phyloP scores from a whole-genome alignment of 2,797 vertebrate species.

The Toxotes lorentzi region DNA sequence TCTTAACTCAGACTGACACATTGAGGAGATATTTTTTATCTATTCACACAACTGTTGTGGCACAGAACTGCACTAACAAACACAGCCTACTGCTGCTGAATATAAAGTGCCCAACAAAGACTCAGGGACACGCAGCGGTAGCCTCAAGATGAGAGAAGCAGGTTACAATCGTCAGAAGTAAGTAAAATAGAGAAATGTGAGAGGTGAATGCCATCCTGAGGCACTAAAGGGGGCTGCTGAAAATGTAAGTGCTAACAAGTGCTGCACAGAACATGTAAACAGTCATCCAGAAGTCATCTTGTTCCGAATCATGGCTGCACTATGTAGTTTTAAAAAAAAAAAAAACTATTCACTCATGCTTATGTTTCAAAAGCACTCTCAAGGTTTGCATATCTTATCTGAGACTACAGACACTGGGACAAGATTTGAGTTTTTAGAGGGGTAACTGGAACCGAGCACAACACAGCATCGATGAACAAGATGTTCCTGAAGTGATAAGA shows the following conservation, averaged over 20 bases:
- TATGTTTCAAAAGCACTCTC: neutral
- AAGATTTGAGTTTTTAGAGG: neutral
- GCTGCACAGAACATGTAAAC: neutral
- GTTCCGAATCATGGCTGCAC: neutral
- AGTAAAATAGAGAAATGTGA: conserved; percentile 4
- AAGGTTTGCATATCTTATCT: neutral
- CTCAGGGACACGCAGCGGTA: conserved; percentile 1
- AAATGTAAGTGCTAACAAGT: conserved; percentile 21
- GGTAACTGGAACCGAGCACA: neutral
- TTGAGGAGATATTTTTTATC: conserved; percentile 23
- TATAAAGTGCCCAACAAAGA: conserved; percentile 7
- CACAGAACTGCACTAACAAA: neutral
- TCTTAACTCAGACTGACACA: neutral
- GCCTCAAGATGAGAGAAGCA: conserved; percentile 13
- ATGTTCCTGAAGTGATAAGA: neutral
- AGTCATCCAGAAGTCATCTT: neutral
- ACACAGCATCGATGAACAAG: neutral
- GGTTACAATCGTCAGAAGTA: conserved; percentile 19
- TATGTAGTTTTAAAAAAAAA: neutral
- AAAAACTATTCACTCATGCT: neutral
- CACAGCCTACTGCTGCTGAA: neutral
- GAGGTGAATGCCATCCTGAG: neutral
- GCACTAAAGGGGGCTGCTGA: neutral
- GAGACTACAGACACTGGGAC: neutral
- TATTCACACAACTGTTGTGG: neutral